Percentiles rank a stretch among this genome's conserved stretches.
Evolutionary conservation across 1,140 invertebrate species (phyloP).

Genomic region (Teleogryllus occipitalis): DNA sequence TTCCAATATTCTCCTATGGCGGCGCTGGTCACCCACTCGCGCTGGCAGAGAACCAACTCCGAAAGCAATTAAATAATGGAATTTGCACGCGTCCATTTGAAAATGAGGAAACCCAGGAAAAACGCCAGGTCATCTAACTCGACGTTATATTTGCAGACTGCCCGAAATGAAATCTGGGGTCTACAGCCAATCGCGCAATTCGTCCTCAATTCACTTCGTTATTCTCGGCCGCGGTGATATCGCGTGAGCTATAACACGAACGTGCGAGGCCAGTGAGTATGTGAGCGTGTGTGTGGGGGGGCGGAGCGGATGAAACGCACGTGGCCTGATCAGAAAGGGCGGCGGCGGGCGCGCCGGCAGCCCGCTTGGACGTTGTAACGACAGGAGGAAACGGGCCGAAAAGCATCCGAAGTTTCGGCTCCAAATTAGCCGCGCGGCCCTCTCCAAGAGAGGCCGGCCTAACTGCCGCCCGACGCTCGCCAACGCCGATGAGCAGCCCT

Average conservation of each 20-base stretch:
- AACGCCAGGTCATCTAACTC: background rate
- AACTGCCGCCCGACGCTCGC: background rate
- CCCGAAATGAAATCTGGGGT: background rate
- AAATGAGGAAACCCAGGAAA: background rate
- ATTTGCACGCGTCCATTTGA: background rate
- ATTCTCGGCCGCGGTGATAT: background rate
- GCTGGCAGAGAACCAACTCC: background rate
- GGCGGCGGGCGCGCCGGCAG: too few species aligned
- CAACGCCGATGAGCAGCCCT: background rate
- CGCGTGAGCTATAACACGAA: background rate
- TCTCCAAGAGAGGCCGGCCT: background rate
- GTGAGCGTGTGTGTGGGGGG: too few species aligned
- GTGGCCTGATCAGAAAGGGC: too few species aligned
- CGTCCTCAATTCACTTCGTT: background rate
- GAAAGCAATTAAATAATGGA: background rate
- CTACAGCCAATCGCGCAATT: background rate
- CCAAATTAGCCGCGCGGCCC: background rate
- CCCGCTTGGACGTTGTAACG: background rate
- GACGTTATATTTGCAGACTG: background rate
- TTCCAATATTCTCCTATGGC: too few species aligned
- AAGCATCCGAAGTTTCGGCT: background rate
- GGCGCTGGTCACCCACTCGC: too few species aligned
- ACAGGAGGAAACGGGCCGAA: background rate
- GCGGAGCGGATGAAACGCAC: too few species aligned
- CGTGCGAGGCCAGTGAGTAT: too few species aligned